These are phyloP conservation scores for Dufourea novaeangliae DNA, from an alignment of 1,140 invertebrate species.

Conservation along the genomic window DNA sequence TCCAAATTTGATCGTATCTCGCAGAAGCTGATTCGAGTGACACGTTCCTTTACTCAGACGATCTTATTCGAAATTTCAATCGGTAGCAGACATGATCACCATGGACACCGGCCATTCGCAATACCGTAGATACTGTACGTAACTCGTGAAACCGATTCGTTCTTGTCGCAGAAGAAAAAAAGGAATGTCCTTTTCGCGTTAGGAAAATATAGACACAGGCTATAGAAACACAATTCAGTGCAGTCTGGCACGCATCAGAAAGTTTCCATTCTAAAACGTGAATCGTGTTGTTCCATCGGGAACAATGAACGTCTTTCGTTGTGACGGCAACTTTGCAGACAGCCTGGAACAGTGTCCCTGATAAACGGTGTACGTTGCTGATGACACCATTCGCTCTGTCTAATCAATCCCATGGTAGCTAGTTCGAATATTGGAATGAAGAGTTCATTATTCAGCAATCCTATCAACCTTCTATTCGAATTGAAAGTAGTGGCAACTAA, in stretches of 20 bases:
- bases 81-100: slow-evolving; percentile 71
- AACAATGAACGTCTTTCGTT: slow-evolving; percentile 45
- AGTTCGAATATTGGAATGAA: not conserved
- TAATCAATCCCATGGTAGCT: not conserved
- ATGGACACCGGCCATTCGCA: slow-evolving; percentile 72
- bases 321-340: not conserved
- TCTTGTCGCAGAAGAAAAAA: not conserved
- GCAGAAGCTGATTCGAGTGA: not conserved
- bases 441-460: not conserved
- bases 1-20: not conserved
- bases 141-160: not conserved
- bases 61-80: not conserved
- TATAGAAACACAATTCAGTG: too few relatives aligned
- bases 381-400: not conserved
- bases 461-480: too few relatives aligned
- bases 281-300: slow-evolving; percentile 22
- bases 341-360: not conserved
- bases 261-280: slow-evolving; percentile 43
- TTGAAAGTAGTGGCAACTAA: too few relatives aligned
- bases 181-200: not conserved
- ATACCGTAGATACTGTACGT: slow-evolving; percentile 76
- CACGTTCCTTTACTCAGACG: not conserved
- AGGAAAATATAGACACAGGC: too few relatives aligned
- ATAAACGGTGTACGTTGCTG: not conserved
- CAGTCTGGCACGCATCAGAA: slow-evolving; percentile 47